These are phyloP conservation scores for Didymodactylos carnosus DNA, from an alignment of 2,888 invertebrate genomes.

Conservation along the genomic window DNA sequence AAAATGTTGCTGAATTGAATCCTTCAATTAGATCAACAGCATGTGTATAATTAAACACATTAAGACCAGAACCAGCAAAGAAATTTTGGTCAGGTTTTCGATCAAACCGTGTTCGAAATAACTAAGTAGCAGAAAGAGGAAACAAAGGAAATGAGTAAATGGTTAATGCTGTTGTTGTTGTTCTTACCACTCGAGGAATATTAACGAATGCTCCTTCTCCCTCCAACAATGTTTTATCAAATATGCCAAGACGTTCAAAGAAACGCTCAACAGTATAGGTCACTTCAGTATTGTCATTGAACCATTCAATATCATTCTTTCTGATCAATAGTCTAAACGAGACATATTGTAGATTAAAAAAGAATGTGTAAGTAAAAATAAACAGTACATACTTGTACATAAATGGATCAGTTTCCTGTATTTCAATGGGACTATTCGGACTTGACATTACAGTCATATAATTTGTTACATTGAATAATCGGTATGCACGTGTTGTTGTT, in stretches of 20 bases:
- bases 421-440: background rate
- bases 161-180: background rate
- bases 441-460: background rate
- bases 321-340: background rate
- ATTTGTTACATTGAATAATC: background rate
- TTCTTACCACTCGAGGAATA: background rate
- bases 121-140: background rate
- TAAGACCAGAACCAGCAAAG: background rate
- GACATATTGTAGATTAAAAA: background rate
- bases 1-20: background rate
- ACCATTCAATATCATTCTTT: background rate
- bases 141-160: background rate
- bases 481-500: background rate
- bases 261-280: background rate
- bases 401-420: background rate
- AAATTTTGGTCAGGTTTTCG: background rate
- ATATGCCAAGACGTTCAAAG: background rate
- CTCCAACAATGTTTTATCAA: background rate
- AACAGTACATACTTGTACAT: background rate
- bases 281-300: background rate
- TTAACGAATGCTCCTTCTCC: background rate
- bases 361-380: background rate
- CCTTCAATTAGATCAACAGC: background rate
- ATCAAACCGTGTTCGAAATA: background rate
- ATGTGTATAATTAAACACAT: background rate